Percentiles rank a stretch among this genome's conserved stretches.
Conservation (phyloP, 2,888 invertebrate species). For the Miltochrista miniata region DNA sequence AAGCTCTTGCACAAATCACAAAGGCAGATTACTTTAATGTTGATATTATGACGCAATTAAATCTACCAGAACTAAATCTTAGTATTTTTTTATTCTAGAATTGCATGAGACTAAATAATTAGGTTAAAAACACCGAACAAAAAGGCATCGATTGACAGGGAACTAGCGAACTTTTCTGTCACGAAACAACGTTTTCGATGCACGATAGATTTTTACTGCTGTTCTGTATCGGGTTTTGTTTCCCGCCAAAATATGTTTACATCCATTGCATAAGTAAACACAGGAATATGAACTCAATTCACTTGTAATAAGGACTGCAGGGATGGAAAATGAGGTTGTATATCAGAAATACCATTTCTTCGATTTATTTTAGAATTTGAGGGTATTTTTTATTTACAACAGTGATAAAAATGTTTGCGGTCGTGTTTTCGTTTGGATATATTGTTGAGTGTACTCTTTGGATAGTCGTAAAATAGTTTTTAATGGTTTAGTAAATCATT, state of each 20-base stretch:
- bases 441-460: constrained; percentile 55
- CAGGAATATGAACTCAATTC: constrained; percentile 41
- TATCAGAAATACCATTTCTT: constrained; percentile 48
- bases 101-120: constrained; percentile 70
- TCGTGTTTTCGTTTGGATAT: constrained; percentile 60
- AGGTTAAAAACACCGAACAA: constrained; percentile 58
- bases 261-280: constrained; percentile 11
- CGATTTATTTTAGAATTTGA: constrained; percentile 62
- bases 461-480: constrained; percentile 44
- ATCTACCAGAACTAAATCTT: constrained; percentile 8
- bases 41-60: background rate
- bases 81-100: constrained; percentile 11
- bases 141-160: constrained; percentile 70
- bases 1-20: background rate
- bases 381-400: constrained; percentile 69
- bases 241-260: constrained; percentile 35
- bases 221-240: constrained; percentile 58
- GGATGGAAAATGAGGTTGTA: constrained; percentile 25
- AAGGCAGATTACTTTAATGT: background rate
- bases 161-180: constrained; percentile 62
- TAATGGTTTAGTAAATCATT: constrained; percentile 43
- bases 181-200: constrained; percentile 67
- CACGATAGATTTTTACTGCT: constrained; percentile 77
- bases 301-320: constrained; percentile 25
- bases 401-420: constrained; percentile 80